A percentile compares a stretch with the other conserved stretches of the same genome.
These are phyloP conservation scores for Anoplopoma fimbria DNA, from an alignment of 2,113 vertebrate species.

Conservation along the genomic window DNA sequence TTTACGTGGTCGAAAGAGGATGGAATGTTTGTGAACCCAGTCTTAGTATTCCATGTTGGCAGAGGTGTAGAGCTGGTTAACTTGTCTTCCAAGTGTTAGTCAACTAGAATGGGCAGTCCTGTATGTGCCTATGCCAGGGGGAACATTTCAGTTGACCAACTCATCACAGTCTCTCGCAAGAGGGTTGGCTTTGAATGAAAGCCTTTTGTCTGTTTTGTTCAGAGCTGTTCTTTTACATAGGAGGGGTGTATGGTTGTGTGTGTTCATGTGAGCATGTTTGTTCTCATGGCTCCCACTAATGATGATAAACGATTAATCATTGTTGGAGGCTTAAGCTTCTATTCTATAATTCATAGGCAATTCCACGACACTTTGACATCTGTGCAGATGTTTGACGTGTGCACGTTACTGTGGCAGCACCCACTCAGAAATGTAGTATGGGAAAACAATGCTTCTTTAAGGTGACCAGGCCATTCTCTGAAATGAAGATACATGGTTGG, in stretches of 20 bases:
- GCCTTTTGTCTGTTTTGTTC: neutral
- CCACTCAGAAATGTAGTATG: slow-evolving; percentile 27
- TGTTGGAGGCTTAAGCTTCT: slow-evolving; percentile 59
- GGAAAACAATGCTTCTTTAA: neutral
- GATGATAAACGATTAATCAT: slow-evolving; percentile 69
- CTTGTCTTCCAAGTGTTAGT: too few species aligned
- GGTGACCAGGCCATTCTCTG: neutral
- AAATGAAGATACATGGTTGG: neutral
- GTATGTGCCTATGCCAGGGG: too few species aligned
- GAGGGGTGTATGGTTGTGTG: neutral
- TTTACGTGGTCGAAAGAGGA: too few species aligned
- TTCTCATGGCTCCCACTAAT: slow-evolving; percentile 45
- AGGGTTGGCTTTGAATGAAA: too few species aligned
- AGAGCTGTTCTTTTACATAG: neutral
- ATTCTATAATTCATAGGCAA: slow-evolving; percentile 77
- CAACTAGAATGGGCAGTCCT: too few species aligned
- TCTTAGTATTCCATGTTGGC: too few species aligned
- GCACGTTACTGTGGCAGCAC: slow-evolving; percentile 36
- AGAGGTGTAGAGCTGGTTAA: too few species aligned
- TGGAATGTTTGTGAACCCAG: too few species aligned
- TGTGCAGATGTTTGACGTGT: slow-evolving; percentile 47
- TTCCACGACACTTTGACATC: slow-evolving; percentile 54
- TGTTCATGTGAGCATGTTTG: slow-evolving; percentile 4
- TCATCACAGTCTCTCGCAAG: too few species aligned
- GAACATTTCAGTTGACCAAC: too few species aligned